These are phyloP conservation scores for Cyprinodon brontotheroides DNA, from an alignment of 2,113 vertebrate genomes.

Conservation along the genomic window DNA sequence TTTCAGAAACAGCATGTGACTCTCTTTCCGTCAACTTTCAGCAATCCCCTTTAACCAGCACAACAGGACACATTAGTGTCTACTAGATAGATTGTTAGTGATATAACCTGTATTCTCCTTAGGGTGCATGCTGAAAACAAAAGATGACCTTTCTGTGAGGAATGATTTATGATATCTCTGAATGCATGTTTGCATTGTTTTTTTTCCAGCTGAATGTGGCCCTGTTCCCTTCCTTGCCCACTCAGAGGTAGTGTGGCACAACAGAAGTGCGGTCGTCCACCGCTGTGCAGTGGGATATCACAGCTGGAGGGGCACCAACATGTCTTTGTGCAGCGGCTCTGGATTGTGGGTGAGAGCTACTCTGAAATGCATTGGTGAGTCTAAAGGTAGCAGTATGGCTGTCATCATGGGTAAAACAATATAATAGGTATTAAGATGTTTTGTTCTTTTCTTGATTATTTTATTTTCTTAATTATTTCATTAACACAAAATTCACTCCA, in stretches of 20 bases:
- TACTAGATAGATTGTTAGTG: neutral
- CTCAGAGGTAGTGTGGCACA: constrained; percentile 71
- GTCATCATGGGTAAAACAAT: too few relatives aligned
- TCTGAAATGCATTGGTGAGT: constrained; percentile 75
- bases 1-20: neutral
- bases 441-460: too few relatives aligned
- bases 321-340: constrained; percentile 66
- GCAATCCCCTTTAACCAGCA: neutral
- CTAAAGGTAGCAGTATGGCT: neutral
- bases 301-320: constrained; percentile 71
- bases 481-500: too few relatives aligned
- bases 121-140: neutral
- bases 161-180: neutral
- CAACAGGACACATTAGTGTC: neutral
- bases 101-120: neutral
- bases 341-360: constrained; percentile 73
- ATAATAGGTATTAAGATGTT: too few relatives aligned
- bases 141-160: neutral
- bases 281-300: constrained; percentile 72
- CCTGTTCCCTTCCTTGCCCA: constrained; percentile 58
- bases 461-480: too few relatives aligned
- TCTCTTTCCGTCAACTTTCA: neutral
- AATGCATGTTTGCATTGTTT: neutral
- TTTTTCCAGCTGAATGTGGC: constrained; percentile 70
- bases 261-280: constrained; percentile 71